These are phyloP conservation scores for Phymorhynchus buccinoides DNA, from an alignment of 1,140 invertebrate genomes.

Conservation along the genomic window DNA sequence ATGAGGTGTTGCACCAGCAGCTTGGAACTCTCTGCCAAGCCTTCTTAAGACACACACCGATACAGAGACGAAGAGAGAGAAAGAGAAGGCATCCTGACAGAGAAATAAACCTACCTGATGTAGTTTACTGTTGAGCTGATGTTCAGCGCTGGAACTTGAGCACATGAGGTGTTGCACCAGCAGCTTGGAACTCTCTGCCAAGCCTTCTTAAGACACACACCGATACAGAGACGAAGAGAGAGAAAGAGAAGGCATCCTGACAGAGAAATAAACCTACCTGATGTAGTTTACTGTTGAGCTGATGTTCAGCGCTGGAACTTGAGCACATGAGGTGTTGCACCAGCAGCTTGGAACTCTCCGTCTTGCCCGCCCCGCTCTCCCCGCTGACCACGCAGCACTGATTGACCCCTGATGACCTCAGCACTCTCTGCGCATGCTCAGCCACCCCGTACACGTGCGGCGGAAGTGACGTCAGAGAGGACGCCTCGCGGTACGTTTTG, in stretches of 20 bases:
- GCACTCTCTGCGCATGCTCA: conserved; percentile 82
- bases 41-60: no score
- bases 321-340: conserved; percentile 61
- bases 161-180: conserved; percentile 61
- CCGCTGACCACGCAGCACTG: conserved; percentile 80
- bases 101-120: conserved; percentile 62
- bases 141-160: conserved; percentile 55
- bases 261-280: no score
- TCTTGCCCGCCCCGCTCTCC: conserved; percentile 99
- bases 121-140: conserved; percentile 58
- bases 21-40: no score
- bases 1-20: no score
- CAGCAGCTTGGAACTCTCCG: conserved; percentile 79
- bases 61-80: no score
- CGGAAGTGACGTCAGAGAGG: conserved; percentile 75
- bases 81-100: no score
- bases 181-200: conserved; percentile 83
- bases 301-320: conserved; percentile 53
- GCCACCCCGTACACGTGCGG: conserved; percentile 89
- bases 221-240: no score
- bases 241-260: no score
- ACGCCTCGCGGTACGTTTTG: conserved; percentile 50
- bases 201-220: no score
- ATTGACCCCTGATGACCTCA: conserved; percentile 83
- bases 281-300: conserved; percentile 60